Conservation (phyloP, 2,113 vertebrate species). For the human (Homo sapiens) region DNA sequence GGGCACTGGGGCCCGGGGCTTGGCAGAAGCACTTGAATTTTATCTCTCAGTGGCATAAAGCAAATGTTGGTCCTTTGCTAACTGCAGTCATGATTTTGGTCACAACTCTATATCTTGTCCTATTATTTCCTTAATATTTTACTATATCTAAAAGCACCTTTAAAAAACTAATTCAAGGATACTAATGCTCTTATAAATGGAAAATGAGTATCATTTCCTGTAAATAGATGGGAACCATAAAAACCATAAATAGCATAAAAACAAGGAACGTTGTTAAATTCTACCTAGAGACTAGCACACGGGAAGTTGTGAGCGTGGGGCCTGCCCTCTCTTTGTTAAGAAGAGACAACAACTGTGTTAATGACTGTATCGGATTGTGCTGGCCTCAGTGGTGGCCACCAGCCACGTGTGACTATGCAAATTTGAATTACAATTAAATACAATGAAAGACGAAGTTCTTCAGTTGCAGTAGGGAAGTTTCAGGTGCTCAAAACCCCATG, state of each 20-base stretch:
- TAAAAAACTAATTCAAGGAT: not conserved
- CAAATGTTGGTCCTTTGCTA: not conserved
- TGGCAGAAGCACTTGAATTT: not conserved
- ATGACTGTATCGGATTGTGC: fast-evolving
- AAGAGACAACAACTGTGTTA: not conserved
- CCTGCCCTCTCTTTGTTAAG: not conserved
- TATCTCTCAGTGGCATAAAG: fast-evolving
- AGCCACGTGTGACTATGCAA: not conserved
- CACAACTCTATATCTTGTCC: not conserved
- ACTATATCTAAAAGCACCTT: not conserved
- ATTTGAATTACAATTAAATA: not conserved
- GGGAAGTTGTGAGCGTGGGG: not conserved
- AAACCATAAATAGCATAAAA: not conserved
- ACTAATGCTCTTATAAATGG: fast-evolving
- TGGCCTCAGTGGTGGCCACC: not conserved
- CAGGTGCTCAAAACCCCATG: fast-evolving
- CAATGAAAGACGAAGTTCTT: not conserved
- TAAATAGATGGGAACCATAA: not conserved
- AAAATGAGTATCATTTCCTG: not conserved
- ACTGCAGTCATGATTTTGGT: not conserved
- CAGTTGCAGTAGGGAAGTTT: not conserved
- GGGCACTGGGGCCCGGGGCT: fast-evolving
- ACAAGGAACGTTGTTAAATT: fast-evolving
- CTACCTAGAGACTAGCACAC: fast-evolving
- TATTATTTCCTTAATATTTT: not conserved